phyloP scores from a whole-genome alignment of 2,113 vertebrate genomes.

The Montifringilla adamsi region DNA sequence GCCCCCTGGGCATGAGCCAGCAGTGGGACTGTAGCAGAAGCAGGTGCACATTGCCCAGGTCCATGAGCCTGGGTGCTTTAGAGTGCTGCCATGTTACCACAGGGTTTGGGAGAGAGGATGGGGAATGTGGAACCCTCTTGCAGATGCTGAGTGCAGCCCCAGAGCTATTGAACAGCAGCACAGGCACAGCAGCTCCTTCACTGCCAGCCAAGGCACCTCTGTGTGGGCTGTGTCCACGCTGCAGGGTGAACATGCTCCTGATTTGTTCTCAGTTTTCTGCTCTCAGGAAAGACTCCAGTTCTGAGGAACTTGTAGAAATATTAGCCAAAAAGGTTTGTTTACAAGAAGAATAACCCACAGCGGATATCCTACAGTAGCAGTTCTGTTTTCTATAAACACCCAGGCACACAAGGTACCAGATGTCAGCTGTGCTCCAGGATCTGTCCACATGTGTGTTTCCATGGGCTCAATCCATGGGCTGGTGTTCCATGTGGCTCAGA shows the following conservation, averaged over 20 bases:
- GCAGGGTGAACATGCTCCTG: background rate
- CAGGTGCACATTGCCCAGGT: background rate
- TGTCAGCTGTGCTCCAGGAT: background rate
- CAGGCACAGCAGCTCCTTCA: background rate
- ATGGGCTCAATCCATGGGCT: background rate
- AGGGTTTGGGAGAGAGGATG: background rate
- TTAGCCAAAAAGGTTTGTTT: slow-evolving; percentile 17
- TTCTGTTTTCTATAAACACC: slow-evolving; percentile 18
- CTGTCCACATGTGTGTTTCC: background rate
- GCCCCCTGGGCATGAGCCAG: background rate
- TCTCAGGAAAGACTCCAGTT: background rate
- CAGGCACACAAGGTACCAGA: slow-evolving; percentile 24
- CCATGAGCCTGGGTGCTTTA: background rate
- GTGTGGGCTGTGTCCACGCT: background rate
- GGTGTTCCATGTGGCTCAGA: background rate
- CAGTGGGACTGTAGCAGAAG: background rate
- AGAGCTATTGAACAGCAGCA: background rate
- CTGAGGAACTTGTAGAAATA: background rate
- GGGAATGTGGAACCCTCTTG: background rate
- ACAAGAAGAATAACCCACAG: background rate
- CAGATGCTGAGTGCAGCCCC: background rate
- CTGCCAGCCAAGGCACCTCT: background rate
- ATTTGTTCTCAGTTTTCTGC: background rate
- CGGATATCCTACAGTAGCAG: slow-evolving; percentile 23
- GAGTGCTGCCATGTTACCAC: background rate